Evolutionary conservation across 2,888 invertebrate species (phyloP), one percentile per base, ranked within the genome.

Genomic region (Leptinotarsa rubiginosa): DNA sequence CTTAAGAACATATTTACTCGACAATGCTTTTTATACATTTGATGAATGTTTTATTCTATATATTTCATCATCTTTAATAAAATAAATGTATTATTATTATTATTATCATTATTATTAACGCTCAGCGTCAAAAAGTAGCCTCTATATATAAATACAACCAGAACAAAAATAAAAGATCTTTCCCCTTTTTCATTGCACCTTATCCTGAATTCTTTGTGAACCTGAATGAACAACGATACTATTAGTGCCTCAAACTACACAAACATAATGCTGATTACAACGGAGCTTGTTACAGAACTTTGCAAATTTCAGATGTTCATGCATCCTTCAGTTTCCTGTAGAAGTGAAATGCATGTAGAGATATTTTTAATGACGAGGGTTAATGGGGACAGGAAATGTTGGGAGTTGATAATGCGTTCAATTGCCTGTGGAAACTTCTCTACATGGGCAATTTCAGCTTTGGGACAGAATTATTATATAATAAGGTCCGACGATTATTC

Each of bases 261-360:
- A 72, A 75, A 77, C 73, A 74, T 64, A 73, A 77, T 77, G 72
- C 72, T 70, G 77, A 75, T 75, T 77, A 62, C n/a, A 41, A 75
- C 70, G 65, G 65, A 74, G 71, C 77, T 77, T 71, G 73, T 75
- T 70, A 70, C 71, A 72, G 73, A 75, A 74, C 70, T 70, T 65
- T 65, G 31, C 41, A 50, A 16, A 70, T 65, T 70, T 70, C 15
- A 59, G 59, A 59, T 25, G 22, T 22, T 31, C 16, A 41, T 31
- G 62, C 41, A 41, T 62, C 64, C 64, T 41, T 70, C 70, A 70
- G 70, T 49, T 70, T 65, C 50, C 70, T 59, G 3, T 59, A 16
- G 31, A 25, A n/a, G n/a, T n/a, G 62, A n/a, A 62, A 62, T 62
- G 62, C 20, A 25, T 25, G 59, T 59, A 16, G n/a, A 25, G 59